phyloP scores from a whole-genome alignment of 2,888 invertebrate species.

The Carterocephalus palaemon region DNA sequence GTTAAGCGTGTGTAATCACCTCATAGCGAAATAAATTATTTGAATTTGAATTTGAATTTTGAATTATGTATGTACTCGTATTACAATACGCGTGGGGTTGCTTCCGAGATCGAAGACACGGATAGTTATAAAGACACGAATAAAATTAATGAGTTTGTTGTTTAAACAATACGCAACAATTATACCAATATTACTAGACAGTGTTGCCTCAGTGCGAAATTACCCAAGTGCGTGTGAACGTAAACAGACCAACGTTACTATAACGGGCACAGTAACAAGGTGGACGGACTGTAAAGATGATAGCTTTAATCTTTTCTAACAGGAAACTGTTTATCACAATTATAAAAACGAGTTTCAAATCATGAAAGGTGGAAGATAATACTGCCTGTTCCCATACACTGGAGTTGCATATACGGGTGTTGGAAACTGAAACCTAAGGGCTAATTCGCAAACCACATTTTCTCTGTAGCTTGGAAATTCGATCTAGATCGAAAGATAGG shows the following conservation, averaged over 20 bases:
- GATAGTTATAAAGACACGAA: too few species aligned
- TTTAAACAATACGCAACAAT: neutral
- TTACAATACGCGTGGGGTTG: too few species aligned
- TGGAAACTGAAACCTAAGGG: neutral
- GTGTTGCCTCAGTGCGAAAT: constrained; percentile 20
- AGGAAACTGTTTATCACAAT: constrained; percentile 21
- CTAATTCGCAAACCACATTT: too few species aligned
- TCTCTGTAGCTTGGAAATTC: too few species aligned
- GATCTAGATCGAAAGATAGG: too few species aligned
- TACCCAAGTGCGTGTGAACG: constrained; percentile 30
- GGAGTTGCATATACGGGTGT: neutral
- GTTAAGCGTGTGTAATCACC: too few species aligned
- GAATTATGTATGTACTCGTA: too few species aligned
- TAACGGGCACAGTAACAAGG: constrained; percentile 24
- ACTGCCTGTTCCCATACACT: constrained; percentile 5
- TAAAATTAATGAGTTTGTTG: too few species aligned
- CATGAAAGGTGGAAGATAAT: constrained; percentile 4
- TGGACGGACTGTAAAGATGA: constrained; percentile 10
- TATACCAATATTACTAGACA: too few species aligned
- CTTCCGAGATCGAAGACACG: too few species aligned
- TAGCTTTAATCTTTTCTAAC: constrained; percentile 20
- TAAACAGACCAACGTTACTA: constrained; percentile 25
- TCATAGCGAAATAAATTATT: too few species aligned
- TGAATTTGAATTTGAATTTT: too few species aligned
- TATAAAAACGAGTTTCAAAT: constrained; percentile 19